Evolutionary conservation across 2,888 invertebrate genomes (phyloP).

Genomic region (Caenorhabditis sp.): DNA sequence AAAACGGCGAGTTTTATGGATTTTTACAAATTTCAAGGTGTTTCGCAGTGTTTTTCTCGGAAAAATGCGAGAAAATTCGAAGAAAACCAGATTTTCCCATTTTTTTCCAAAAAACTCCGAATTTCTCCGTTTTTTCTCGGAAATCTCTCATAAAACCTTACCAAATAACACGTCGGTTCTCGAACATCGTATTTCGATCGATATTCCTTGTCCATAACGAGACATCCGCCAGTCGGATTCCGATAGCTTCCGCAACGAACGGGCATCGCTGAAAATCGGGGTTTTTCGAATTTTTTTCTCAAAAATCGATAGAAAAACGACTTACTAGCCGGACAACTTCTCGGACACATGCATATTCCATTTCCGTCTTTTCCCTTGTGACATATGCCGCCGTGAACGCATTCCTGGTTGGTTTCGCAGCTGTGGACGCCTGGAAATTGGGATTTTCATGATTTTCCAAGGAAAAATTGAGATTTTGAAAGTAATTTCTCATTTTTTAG

Average conservation of each 20-base stretch:
- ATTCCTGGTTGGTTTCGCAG: conserved; percentile 77
- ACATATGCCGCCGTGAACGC: conserved; percentile 79
- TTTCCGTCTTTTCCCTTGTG: conserved; percentile 72
- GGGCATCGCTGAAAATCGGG: conserved; percentile 50
- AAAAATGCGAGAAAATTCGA: no score
- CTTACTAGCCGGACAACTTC: conserved; percentile 78
- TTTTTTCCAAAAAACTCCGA: no score
- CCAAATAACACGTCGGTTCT: conserved; percentile 73
- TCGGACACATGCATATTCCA: conserved; percentile 79
- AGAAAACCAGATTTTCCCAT: no score
- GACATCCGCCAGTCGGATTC: conserved; percentile 56
- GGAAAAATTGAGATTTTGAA: no score
- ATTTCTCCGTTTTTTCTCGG: no score
- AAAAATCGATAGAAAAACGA: no score
- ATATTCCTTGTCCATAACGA: conserved; percentile 75
- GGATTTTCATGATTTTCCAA: background rate
- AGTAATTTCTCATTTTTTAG: no score
- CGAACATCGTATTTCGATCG: conserved; percentile 71
- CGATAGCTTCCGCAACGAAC: conserved; percentile 36
- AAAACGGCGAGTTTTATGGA: no score
- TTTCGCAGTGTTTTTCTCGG: no score
- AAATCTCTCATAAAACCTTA: conserved; percentile 8
- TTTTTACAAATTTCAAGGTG: no score
- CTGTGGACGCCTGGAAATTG: conserved; percentile 67
- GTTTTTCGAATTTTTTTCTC: background rate